Percentiles rank a stretch among this genome's conserved stretches.
These are phyloP conservation scores for Pseudomyrmex cubaensis DNA, from an alignment of 1,140 invertebrate genomes.

Conservation along the genomic window DNA sequence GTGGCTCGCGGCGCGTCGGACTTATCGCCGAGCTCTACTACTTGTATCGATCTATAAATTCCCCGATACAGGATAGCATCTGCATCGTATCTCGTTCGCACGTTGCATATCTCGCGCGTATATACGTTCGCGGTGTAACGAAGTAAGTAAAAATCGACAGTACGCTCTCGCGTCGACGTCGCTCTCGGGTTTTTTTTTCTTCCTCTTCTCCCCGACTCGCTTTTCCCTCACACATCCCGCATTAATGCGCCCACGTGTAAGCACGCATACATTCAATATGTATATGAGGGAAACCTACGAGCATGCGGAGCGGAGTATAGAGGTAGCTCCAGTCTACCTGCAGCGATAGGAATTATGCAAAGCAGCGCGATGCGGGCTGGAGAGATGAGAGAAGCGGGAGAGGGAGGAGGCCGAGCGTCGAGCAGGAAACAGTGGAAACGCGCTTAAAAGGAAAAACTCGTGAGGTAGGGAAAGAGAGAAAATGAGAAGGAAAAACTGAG, in stretches of 20 bases:
- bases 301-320: constrained; percentile 54
- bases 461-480: not conserved
- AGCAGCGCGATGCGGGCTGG: constrained; percentile 62
- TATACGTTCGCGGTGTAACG: constrained; percentile 3
- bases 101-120: not conserved
- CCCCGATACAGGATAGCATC: not conserved
- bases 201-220: not conserved
- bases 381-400: constrained; percentile 30
- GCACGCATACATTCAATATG: constrained; percentile 57
- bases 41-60: constrained; percentile 55
- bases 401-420: constrained; percentile 23
- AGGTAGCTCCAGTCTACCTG: constrained; percentile 65
- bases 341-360: constrained; percentile 77
- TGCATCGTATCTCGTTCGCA: not conserved
- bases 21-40: constrained; percentile 36
- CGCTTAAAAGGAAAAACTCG: constrained; percentile 56
- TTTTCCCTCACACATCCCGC: constrained; percentile 18
- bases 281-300: constrained; percentile 57
- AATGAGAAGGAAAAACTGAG: constrained; percentile 5
- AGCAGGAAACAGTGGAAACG: constrained; percentile 30
- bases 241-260: constrained; percentile 56
- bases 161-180: not conserved
- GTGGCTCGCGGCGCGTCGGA: constrained; percentile 1
- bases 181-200: too few species aligned
- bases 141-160: constrained; percentile 55